These are phyloP conservation scores for Anoplolepis gracilipes DNA, from an alignment of 1,140 invertebrate genomes.

Conservation along the genomic window DNA sequence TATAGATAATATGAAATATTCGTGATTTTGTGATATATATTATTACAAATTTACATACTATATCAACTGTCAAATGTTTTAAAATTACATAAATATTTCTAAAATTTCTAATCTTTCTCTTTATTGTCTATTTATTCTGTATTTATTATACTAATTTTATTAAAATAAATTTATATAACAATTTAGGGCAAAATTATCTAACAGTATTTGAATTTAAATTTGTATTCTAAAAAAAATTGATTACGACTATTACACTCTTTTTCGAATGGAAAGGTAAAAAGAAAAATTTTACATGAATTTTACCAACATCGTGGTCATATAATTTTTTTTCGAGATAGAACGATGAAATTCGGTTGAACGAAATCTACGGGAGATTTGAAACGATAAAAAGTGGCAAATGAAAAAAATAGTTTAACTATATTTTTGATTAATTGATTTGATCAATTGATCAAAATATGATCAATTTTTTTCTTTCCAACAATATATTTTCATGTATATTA, in stretches of 20 bases:
- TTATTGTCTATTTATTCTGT: too few relatives aligned
- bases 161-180: not conserved
- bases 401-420: slow-evolving; percentile 9
- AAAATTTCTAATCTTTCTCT: not conserved
- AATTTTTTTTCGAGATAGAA: not conserved
- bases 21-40: not conserved
- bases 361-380: slow-evolving; percentile 14
- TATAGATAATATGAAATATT: not conserved
- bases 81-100: not conserved
- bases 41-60: not conserved
- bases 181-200: not conserved
- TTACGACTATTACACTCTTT: not conserved
- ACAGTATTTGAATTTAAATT: slow-evolving; percentile 10
- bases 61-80: not conserved
- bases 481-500: not conserved
- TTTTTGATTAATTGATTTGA: too few relatives aligned
- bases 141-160: not conserved
- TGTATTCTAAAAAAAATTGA: not conserved
- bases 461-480: not conserved
- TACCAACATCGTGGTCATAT: slow-evolving; percentile 1
- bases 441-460: too few relatives aligned
- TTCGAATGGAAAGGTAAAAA: not conserved
- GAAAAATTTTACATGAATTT: slow-evolving; percentile 16
- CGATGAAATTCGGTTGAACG: slow-evolving; percentile 14
- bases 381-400: slow-evolving; percentile 13